Evolutionary conservation across 2,888 invertebrate genomes (phyloP), one percentile per base, ranked within the genome.

Genomic region (Hylaea fasciaria): DNA sequence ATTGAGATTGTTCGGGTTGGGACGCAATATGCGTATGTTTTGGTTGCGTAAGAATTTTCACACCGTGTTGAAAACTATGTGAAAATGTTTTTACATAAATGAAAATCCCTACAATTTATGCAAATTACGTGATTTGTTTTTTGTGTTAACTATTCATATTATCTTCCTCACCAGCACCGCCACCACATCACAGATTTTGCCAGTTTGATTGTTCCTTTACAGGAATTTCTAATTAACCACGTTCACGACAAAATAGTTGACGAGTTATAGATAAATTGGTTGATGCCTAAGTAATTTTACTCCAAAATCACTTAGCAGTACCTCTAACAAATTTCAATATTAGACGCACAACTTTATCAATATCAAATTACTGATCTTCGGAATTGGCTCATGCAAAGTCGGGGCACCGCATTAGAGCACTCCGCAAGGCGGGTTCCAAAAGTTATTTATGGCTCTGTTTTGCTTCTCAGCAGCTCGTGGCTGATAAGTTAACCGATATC

Each of bases 401-500:
- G 0, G 10, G 17, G 11, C 7, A 44, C 35, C 40, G 39, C 49
- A 40, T 29, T 14, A 13, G 47, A 47, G 44, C 17, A 50, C 40
- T n/a, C 22, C 22, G 2, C 22, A 50, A 53, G 28, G 16, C 48
- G 44, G 16, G 51, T 52, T 59, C 49, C 49, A 40, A 49, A 54
- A 59, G 54, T 59, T 59, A 64, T 66, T 66, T 70, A 70, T 62
- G 56, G 45, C 62, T 51, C 29, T 69, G 65, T 69, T 69, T 47
- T 58, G 62, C 63, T 46, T 44, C 16, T 40, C 44, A 44, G 52
- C 56, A 67, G 63, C 53, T 64, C 52, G 65, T 45, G 43, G 63
- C 66, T 56, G 58, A 64, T 67, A 69, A 67, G 67, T 67, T 65
- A 57, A 46, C 64, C 66, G 62, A 67, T 66, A 67, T 64, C 62